Base-by-base conservation (phyloP, 2,113 vertebrate genomes). In the Neofelis nebulosa region DNA sequence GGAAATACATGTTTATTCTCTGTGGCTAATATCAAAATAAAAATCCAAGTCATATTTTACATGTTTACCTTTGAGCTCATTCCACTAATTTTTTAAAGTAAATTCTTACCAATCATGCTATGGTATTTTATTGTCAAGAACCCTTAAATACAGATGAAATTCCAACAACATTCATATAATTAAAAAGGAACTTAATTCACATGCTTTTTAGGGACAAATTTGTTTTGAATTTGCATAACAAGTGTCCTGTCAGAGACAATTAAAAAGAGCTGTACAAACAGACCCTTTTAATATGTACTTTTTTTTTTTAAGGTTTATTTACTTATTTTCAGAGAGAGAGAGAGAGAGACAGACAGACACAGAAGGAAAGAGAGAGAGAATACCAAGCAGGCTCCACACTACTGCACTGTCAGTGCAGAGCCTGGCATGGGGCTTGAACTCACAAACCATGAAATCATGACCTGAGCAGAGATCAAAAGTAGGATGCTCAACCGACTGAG, bases 1-100 rank as follows among this genome's bases (percentile, higher is more conserved):
- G 84, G 79, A 96, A 96, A 91, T 89, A 92, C 89, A 94, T 93
- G 91, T 95, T 84, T 97, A 52, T 85, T 83, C 95, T 89, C 45
- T 81, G n/a, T 84, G 91, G 57, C n/a, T 88, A 94, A 57, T 66
- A 79, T 50, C 55, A 78, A 98, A 98, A 98, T 97, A 83, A 98
- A 91, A 89, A 87, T 52, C 38, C 94, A 68, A 89, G 68, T 73
- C 94, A 95, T 81, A 38, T 84, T 96, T 96, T 71, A 66, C 21
- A 71, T 95, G 52, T 57, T 86, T 96, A 95, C 86, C 91, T 97
- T 94, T 96, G 8, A 92, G 50, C 45, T 86, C n/a, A 33, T 1
- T 65, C 81, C 45, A 97, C 36, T 96, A 94, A 87, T 80, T 65
- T 80, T 71, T 89, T 36, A 96, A 93, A 96, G 69, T 89, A 92